Percentiles rank a stretch among this genome's conserved stretches.
Conservation (phyloP, 2,888 invertebrate genomes). For the Harpalus rufipes region DNA sequence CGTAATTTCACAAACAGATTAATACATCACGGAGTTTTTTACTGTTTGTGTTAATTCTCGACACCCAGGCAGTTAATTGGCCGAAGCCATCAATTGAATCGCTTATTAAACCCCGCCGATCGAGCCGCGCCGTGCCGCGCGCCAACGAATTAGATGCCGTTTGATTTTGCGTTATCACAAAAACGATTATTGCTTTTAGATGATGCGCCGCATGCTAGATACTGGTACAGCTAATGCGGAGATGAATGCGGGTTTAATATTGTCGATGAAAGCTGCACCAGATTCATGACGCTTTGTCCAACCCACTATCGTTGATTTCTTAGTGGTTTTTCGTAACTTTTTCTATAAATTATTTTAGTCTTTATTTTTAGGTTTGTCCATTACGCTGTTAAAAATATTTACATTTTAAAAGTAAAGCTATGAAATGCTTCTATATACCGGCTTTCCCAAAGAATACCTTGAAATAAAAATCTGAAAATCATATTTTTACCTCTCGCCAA, state of each 20-base stretch:
- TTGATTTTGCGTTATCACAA: conserved; percentile 62
- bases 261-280: not conserved
- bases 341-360: too few species aligned
- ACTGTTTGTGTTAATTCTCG: conserved; percentile 60
- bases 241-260: conserved; percentile 37
- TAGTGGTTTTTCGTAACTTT: too few species aligned
- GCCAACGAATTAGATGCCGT: conserved; percentile 59
- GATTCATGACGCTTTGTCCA: not conserved
- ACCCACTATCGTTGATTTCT: too few species aligned
- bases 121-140: not conserved
- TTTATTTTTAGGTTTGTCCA: too few species aligned
- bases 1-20: conserved; percentile 64
- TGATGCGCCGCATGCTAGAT: conserved; percentile 40
- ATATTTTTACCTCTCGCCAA: too few species aligned
- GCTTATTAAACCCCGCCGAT: conserved; percentile 69
- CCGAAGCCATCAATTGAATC: conserved; percentile 69
- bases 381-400: too few species aligned
- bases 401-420: too few species aligned
- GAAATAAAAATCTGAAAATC: too few species aligned
- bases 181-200: conserved; percentile 64
- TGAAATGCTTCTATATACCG: too few species aligned
- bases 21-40: conserved; percentile 62
- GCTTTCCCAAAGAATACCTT: too few species aligned
- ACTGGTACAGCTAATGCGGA: conserved; percentile 15
- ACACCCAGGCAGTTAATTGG: conserved; percentile 68